These are phyloP conservation scores for Neosilurus mollespiculum DNA, from an alignment of 2,797 vertebrate genomes.

Conservation along the genomic window DNA sequence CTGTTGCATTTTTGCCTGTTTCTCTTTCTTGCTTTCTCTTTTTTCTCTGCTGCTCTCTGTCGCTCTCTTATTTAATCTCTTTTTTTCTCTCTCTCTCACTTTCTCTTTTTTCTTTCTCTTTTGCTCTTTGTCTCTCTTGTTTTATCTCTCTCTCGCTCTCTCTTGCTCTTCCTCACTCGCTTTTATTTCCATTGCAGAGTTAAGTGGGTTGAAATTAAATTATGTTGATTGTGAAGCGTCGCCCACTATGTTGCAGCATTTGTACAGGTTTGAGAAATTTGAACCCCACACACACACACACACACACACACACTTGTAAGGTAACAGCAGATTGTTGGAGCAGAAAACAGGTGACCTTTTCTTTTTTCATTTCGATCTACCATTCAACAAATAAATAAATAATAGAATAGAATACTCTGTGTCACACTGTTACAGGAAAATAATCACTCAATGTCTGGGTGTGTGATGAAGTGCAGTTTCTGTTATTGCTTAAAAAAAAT, in stretches of 20 bases:
- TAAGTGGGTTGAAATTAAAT: slow-evolving; percentile 71
- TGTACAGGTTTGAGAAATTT: slow-evolving; percentile 31
- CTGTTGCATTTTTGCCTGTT: too few species aligned
- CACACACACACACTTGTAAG: not conserved
- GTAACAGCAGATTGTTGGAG: too few species aligned
- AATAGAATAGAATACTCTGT: not conserved
- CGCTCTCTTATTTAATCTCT: too few species aligned
- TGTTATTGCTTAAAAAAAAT: not conserved
- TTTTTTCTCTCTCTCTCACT: too few species aligned
- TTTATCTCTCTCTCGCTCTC: too few species aligned
- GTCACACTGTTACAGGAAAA: not conserved
- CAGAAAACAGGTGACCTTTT: not conserved
- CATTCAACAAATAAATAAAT: not conserved
- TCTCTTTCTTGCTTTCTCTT: too few species aligned
- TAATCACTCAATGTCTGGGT: not conserved
- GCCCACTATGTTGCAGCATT: slow-evolving; percentile 67
- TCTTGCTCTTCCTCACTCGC: too few species aligned
- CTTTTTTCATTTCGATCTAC: not conserved
- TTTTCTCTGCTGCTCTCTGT: too few species aligned
- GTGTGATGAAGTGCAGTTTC: not conserved
- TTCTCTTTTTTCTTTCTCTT: too few species aligned
- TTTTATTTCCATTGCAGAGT: not conserved
- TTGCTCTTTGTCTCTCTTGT: too few species aligned
- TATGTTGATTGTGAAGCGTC: slow-evolving; percentile 65
- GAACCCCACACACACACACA: not conserved